Base-by-base conservation (phyloP, 2,888 invertebrate genomes). In the Lucinisca nassula region DNA sequence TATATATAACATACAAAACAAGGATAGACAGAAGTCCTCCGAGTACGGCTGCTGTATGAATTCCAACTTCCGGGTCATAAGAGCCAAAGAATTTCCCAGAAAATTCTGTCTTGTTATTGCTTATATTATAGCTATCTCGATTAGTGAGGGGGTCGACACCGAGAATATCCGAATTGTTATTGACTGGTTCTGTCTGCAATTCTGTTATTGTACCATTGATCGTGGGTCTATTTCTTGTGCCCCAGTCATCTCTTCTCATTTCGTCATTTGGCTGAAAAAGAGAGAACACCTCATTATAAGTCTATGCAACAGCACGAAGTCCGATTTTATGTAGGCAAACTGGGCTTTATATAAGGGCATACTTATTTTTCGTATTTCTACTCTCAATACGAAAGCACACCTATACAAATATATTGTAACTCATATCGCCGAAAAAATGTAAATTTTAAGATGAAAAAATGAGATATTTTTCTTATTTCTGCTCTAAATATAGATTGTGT, bases 1-100 rank as follows among this genome's bases (percentile, higher is more conserved):
- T 88, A 82, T 91, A 92, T 72, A 92, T 84, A 21, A 94, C 90
- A 83, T 93, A 94, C 10, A 94, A 58, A 1, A 94, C 92, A 4
- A 94, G 87, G 67, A 93, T 79, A 6, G 91, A 87, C 38, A 94
- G 87, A 77, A 93, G 92, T 32, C 93, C 93, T 6, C 94, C 94
- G 0, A 94, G 87, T 32, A 93, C 91, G 14, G 92, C 85, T 10
- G 93, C 94, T 3, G 92, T 94, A 80, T 93, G 92, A n/a, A 94
- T 85, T 2, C 94, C 94, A 73, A 92, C 90, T 79, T 92, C 85
- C 4, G 94, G 94, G 72, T 93, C 88, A 82, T 94, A 94, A 0
- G 93, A 90, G 32, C 80, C 79, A 87, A 93, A 94, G 79, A 94
- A 93, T 40, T 75, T 37, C 1, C 83, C 72, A 2, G 72, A 24